A percentile compares a stretch with the other conserved stretches of the same genome.
Conservation (phyloP, 2,888 invertebrate species). For the Thysanoteuthis rhombus region DNA sequence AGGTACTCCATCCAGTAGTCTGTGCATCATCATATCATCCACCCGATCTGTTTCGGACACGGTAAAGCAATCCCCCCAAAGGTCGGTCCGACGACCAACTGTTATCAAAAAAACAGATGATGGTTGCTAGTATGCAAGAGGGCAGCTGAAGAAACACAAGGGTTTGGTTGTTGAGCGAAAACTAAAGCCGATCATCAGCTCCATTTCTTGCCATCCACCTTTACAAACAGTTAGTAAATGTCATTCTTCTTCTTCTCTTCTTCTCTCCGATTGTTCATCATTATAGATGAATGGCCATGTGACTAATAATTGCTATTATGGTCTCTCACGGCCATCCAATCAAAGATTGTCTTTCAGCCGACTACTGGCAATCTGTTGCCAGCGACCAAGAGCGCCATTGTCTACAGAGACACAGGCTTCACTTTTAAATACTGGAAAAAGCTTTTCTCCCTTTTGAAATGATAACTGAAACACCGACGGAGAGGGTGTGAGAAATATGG, state of each 20-base stretch:
- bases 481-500: no score
- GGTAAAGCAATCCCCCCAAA: conserved; percentile 27
- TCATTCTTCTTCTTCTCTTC: neutral
- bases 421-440: no score
- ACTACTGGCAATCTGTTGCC: conserved; percentile 30
- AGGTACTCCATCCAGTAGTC: conserved; percentile 22
- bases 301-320: conserved; percentile 28
- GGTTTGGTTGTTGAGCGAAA: conserved; percentile 22
- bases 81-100: conserved; percentile 12
- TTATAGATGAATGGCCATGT: conserved; percentile 27
- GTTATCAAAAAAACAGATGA: neutral
- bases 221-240: conserved; percentile 22
- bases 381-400: conserved; percentile 13
- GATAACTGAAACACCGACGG: neutral
- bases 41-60: conserved; percentile 21
- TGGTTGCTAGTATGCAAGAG: neutral
- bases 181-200: neutral
- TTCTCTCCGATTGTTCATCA: conserved; percentile 1
- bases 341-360: conserved; percentile 25
- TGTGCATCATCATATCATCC: conserved; percentile 25
- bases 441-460: neutral
- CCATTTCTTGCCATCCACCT: conserved; percentile 26
- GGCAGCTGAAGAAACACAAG: neutral
- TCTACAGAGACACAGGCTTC: neutral
- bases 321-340: conserved; percentile 25